Base-by-base conservation (phyloP, 1,140 invertebrate species). In the Dreissena rostriformis region DNA sequence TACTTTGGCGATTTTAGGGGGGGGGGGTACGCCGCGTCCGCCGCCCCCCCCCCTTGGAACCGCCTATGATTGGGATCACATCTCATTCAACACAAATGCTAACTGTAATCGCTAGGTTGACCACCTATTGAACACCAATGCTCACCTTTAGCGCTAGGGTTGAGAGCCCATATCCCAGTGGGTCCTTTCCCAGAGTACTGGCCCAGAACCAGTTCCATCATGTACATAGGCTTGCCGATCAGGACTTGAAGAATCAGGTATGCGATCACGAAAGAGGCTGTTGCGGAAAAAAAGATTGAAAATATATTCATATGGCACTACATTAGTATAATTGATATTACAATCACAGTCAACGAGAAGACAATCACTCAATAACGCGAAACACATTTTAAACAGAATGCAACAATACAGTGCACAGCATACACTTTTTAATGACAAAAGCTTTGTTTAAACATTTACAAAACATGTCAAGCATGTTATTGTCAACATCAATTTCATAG, bases 161-260 rank as follows among this genome's bases (percentile, higher is more conserved):
- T 91, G 88, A 94, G 91, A 68, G 92, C 88, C 94, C 94, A 94
- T 11, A 94, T 91, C 57, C 87, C 91, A 57, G 93, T 92, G 0
- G 94, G 93, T 55, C 94, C 93, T 55, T 91, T 89, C 39, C 91
- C 92, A 24, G 93, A 92, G 86, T 93, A 94, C 87, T 94, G 94
- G 11, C 94, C 94, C 70, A 94, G 86, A 29, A 91, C 91, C 24
- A 94, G 86, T 79, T 95, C 94, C 88, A 95, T 88, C 86, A 94
- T 94, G 87, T 95, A 95, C 84, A 94, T 90, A 0, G 94, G 94
- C 78, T 94, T 94, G 22, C 95, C 95, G 77, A 95, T 94, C 52
- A 95, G 90, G 17, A 95, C 91, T 84, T 96, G 94, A 39, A 96
- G 94, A 17, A 95, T 88, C 28, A 95, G 82, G 87, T 95, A 95